These are phyloP conservation scores for Nibea albiflora DNA, from an alignment of 2,113 vertebrate genomes.

Conservation along the genomic window DNA sequence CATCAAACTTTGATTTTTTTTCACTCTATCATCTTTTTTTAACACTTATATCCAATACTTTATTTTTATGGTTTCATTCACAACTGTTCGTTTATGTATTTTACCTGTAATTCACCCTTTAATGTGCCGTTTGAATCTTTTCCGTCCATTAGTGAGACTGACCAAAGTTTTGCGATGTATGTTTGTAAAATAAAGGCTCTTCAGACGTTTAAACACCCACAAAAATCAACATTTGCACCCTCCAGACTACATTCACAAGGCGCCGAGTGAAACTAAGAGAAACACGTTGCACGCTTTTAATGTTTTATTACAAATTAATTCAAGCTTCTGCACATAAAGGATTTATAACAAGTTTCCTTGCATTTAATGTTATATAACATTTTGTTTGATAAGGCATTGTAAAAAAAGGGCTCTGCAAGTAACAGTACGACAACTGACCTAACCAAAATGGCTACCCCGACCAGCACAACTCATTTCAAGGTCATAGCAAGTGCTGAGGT, in stretches of 20 bases:
- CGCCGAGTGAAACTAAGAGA: neutral
- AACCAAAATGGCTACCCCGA: slow-evolving; percentile 38
- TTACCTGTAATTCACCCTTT: neutral
- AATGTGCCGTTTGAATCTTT: neutral
- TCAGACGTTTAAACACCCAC: neutral
- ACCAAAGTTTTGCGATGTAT: neutral
- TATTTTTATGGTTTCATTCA: neutral
- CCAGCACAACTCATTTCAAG: slow-evolving; percentile 54
- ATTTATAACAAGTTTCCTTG: slow-evolving; percentile 67
- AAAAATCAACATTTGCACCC: neutral
- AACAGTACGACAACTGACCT: slow-evolving; percentile 43
- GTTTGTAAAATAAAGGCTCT: neutral
- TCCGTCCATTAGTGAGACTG: neutral
- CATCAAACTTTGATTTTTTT: too few species aligned
- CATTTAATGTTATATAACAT: slow-evolving; percentile 61
- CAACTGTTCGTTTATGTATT: neutral
- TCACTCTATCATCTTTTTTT: neutral
- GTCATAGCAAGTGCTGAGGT: slow-evolving; percentile 66
- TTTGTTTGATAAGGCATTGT: slow-evolving; percentile 73
- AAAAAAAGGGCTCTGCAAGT: slow-evolving; percentile 62
- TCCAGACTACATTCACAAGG: neutral
- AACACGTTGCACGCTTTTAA: slow-evolving; percentile 4
- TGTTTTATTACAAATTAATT: slow-evolving; percentile 79
- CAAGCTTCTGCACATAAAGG: slow-evolving; percentile 73
- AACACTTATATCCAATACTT: neutral